Percentiles rank a stretch among this genome's conserved stretches.
Conservation (phyloP, 2,113 vertebrate species). For the Gymnorhina tibicen region DNA sequence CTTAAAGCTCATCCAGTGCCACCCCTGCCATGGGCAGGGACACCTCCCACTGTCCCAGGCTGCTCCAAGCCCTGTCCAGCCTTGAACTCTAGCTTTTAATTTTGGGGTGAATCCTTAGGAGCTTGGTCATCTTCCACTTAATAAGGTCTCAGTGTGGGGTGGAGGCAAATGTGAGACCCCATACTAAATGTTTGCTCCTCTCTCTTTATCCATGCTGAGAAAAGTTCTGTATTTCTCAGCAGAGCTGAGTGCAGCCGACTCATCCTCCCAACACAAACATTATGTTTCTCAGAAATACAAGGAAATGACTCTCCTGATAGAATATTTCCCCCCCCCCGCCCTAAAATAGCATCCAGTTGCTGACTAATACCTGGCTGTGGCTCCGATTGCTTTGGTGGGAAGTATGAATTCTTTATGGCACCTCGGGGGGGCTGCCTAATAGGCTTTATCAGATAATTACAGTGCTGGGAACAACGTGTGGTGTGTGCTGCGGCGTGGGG, state of each 20-base stretch:
- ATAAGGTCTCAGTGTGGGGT: not conserved
- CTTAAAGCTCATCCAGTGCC: not conserved
- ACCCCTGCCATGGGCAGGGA: not conserved
- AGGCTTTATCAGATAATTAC: conserved; percentile 44
- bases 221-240: not conserved
- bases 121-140: not conserved
- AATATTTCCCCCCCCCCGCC: accelerated
- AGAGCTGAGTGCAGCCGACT: not conserved
- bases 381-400: not conserved
- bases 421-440: not conserved
- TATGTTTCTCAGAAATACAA: not conserved
- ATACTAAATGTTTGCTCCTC: accelerated
- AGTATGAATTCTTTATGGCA: not conserved
- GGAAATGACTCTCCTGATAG: not conserved
- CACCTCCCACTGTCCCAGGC: accelerated
- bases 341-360: not conserved
- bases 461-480: conserved; percentile 17
- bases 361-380: not conserved
- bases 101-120: not conserved
- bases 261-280: not conserved
- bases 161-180: not conserved
- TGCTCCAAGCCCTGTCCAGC: not conserved
- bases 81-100: not conserved
- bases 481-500: not conserved
- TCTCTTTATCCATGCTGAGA: too few relatives aligned